Evolutionary conservation across 2,113 vertebrate genomes (phyloP).

Genomic region (Dinomys branickii): DNA sequence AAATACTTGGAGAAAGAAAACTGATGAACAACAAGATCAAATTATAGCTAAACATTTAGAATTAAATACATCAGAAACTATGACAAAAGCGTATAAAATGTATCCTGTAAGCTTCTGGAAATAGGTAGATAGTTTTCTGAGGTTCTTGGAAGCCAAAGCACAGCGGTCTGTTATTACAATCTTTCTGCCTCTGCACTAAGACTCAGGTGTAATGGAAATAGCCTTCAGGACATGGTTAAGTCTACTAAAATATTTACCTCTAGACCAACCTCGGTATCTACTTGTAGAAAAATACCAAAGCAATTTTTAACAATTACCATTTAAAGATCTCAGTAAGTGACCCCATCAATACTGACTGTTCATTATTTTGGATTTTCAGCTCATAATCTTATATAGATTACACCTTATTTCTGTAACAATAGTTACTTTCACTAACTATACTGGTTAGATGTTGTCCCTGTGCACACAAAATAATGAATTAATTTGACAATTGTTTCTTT

Average conservation of each 20-base stretch:
- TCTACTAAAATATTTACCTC: background rate
- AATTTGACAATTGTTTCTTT: background rate
- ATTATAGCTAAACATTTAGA: background rate
- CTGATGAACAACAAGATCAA: background rate
- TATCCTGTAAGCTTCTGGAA: background rate
- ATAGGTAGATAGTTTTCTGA: background rate
- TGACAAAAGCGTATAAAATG: background rate
- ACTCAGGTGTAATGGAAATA: background rate
- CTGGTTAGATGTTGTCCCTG: background rate
- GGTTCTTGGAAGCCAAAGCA: background rate
- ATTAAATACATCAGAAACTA: background rate
- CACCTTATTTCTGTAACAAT: background rate
- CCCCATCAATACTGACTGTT: background rate
- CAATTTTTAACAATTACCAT: background rate
- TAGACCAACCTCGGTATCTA: background rate
- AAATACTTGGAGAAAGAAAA: background rate
- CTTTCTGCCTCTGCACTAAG: background rate
- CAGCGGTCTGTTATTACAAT: background rate
- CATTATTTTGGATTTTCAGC: background rate
- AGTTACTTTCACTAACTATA: background rate
- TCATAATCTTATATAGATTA: background rate
- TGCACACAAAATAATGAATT: background rate
- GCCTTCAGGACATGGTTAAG: background rate
- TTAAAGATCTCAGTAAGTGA: background rate
- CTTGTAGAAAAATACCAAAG: background rate